A percentile compares a stretch with the other conserved stretches of the same genome.
These are phyloP conservation scores for Erythrocercus mccallii DNA, from an alignment of 2,113 vertebrate genomes.

Conservation along the genomic window DNA sequence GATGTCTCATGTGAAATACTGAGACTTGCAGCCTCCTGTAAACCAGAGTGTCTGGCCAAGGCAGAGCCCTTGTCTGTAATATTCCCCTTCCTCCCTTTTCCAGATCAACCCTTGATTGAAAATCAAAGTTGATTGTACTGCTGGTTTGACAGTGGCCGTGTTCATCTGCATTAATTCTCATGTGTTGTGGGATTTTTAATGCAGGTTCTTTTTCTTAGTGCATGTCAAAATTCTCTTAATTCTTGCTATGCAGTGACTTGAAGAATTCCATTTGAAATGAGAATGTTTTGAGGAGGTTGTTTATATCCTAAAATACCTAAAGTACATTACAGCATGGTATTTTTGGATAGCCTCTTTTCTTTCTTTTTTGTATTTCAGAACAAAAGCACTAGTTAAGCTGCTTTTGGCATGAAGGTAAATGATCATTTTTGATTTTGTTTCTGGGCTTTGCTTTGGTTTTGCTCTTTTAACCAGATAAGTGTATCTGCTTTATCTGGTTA, in stretches of 20 bases:
- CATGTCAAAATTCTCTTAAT: slow-evolving; percentile 1
- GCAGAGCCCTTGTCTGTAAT: not conserved
- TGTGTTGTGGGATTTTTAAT: not conserved
- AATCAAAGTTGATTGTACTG: slow-evolving; percentile 46
- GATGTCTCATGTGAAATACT: not conserved
- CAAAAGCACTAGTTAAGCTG: not conserved
- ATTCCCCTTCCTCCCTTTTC: not conserved
- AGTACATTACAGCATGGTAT: not conserved
- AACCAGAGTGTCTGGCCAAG: not conserved
- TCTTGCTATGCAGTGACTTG: slow-evolving; percentile 7
- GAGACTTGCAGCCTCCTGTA: not conserved
- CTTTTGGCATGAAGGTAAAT: not conserved
- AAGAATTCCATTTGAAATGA: not conserved
- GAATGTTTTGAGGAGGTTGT: not conserved
- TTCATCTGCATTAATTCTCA: slow-evolving; percentile 31
- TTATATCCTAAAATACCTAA: not conserved
- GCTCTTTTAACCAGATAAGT: not conserved
- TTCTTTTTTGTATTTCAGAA: not conserved
- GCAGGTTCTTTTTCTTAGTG: not conserved
- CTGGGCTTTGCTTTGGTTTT: not conserved
- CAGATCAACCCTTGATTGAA: slow-evolving; percentile 51
- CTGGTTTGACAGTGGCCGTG: slow-evolving; percentile 14
- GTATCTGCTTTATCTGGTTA: not conserved
- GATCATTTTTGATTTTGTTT: not conserved
- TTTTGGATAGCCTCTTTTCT: not conserved